These are phyloP conservation scores for Erythrolamprus reginae DNA, from an alignment of 2,113 vertebrate species.

Conservation along the genomic window DNA sequence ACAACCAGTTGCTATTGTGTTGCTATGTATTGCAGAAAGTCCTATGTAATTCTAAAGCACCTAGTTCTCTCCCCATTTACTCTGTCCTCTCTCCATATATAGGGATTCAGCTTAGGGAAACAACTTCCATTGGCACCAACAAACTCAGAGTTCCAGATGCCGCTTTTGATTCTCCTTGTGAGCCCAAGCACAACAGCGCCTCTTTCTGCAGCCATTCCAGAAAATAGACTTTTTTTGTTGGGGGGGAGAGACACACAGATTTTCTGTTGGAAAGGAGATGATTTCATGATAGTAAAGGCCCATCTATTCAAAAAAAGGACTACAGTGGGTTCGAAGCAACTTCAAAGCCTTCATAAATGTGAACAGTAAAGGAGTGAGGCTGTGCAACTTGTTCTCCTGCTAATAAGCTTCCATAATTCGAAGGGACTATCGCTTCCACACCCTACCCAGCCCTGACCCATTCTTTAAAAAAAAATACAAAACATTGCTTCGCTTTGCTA, in stretches of 20 bases:
- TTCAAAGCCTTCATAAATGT: neutral
- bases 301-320: neutral
- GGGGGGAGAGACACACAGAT: rapidly evolving
- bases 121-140: neutral
- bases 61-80: neutral
- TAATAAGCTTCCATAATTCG: neutral
- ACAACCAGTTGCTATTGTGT: neutral
- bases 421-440: neutral
- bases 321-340: neutral
- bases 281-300: neutral
- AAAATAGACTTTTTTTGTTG: neutral
- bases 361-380: neutral
- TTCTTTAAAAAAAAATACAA: no score
- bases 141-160: neutral
- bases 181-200: neutral
- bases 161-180: neutral
- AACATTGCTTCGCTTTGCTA: neutral
- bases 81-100: neutral
- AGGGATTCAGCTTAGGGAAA: neutral
- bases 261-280: neutral
- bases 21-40: neutral
- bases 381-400: neutral
- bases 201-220: neutral
- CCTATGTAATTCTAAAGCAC: neutral
- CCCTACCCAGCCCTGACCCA: neutral